A percentile compares a stretch with the other conserved stretches of the same genome.
phyloP scores from a whole-genome alignment of 2,113 vertebrate species.

The Nanorana parkeri region DNA sequence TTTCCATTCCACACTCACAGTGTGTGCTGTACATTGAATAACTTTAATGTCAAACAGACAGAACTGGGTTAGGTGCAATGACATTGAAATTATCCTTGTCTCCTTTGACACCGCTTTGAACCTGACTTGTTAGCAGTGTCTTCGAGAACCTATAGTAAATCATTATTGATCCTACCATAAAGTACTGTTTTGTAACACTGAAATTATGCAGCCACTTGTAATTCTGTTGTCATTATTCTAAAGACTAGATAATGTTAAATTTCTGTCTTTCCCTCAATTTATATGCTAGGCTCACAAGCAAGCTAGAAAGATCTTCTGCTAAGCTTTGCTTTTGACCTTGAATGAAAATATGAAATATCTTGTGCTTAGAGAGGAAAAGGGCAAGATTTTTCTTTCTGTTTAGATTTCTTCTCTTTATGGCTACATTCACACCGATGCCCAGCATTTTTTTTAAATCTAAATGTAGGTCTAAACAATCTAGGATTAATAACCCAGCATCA shows the following conservation, averaged over 20 bases:
- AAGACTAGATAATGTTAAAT: slow-evolving; percentile 11
- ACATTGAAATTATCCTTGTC: slow-evolving; percentile 6
- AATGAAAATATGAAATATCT: slow-evolving; percentile 27
- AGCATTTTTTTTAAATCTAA: too few species aligned
- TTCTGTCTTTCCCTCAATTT: slow-evolving; percentile 22
- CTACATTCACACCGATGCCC: too few species aligned
- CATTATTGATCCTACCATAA: slow-evolving; percentile 4
- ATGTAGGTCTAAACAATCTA: too few species aligned
- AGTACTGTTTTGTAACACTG: slow-evolving; percentile 12
- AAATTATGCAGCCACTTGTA: slow-evolving; percentile 7
- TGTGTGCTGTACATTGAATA: too few species aligned
- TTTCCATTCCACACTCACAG: not conserved
- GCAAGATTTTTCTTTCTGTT: not conserved
- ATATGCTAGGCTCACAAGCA: slow-evolving; percentile 13
- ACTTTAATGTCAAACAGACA: not conserved
- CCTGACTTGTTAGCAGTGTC: not conserved
- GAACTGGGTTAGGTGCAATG: not conserved
- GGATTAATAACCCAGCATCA: too few species aligned
- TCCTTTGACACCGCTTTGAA: not conserved
- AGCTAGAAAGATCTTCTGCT: not conserved
- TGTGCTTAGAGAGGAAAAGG: not conserved
- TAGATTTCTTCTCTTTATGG: too few species aligned
- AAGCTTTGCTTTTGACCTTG: slow-evolving; percentile 25
- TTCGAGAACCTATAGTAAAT: slow-evolving; percentile 13
- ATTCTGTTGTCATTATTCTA: slow-evolving; percentile 7